Evolutionary conservation across 2,797 vertebrate genomes (phyloP).

Genomic region (Lycodopsis pacificus): DNA sequence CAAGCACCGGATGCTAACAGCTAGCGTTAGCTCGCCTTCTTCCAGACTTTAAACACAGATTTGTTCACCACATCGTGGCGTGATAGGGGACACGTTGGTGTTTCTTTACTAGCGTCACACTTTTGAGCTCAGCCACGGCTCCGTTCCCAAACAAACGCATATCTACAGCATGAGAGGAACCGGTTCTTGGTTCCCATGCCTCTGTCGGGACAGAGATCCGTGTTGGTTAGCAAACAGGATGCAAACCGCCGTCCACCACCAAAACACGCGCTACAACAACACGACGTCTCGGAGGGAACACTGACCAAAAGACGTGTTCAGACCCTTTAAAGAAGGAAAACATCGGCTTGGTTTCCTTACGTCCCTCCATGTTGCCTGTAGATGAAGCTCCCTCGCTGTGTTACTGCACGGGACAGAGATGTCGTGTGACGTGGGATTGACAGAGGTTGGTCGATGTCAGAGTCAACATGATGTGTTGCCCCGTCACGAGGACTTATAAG

Average conservation of each 20-base stretch:
- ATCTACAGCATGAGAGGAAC: too few relatives aligned
- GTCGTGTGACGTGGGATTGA: background rate
- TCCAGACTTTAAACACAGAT: too few relatives aligned
- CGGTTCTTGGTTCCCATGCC: too few relatives aligned
- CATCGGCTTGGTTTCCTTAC: background rate
- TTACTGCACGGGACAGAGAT: background rate
- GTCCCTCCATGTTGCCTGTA: background rate
- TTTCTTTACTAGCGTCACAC: too few relatives aligned
- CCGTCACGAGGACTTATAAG: slow-evolving; percentile 23
- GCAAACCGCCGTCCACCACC: background rate
- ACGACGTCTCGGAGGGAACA: background rate
- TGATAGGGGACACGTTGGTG: too few relatives aligned
- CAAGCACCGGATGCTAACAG: too few relatives aligned
- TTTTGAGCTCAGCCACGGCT: too few relatives aligned
- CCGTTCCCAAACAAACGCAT: too few relatives aligned
- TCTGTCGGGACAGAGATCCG: background rate
- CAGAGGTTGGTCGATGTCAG: slow-evolving; percentile 34
- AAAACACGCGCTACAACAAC: background rate
- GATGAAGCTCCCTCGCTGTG: background rate
- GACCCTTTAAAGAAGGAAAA: background rate
- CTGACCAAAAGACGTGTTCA: background rate
- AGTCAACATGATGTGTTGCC: slow-evolving; percentile 36
- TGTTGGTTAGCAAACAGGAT: background rate
- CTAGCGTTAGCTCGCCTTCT: too few relatives aligned
- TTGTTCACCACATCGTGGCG: too few relatives aligned